Conservation (phyloP, 2,888 invertebrate species). For the Cataglyphis rosenhaueri region DNA sequence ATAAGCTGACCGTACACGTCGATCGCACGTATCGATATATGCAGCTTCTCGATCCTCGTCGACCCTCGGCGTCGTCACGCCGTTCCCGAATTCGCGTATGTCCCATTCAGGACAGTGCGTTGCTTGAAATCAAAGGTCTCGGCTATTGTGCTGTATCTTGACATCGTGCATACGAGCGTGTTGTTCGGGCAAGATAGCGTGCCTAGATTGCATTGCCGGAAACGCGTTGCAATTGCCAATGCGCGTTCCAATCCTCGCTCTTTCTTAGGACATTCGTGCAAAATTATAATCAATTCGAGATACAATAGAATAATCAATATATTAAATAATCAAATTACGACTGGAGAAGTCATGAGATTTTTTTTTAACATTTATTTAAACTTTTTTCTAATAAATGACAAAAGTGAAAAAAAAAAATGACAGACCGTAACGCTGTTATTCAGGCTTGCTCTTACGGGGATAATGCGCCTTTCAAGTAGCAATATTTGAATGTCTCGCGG, state of each 20-base stretch:
- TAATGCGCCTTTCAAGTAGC: neutral
- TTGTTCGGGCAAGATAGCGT: constrained; percentile 30
- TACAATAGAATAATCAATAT: neutral
- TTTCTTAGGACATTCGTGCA: neutral
- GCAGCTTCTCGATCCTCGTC: constrained; percentile 53
- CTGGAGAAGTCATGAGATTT: too few species aligned
- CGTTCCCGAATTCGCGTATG: constrained; percentile 40
- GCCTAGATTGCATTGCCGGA: constrained; percentile 28
- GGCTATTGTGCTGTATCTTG: constrained; percentile 51
- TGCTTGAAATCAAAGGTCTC: constrained; percentile 58
- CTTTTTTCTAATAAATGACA: neutral
- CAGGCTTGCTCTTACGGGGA: neutral
- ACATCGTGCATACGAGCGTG: constrained; percentile 39
- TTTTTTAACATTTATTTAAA: neutral
- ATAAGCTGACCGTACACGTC: constrained; percentile 70
- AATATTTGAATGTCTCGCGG: neutral
- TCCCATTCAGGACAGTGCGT: constrained; percentile 44
- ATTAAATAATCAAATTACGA: neutral
- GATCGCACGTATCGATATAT: constrained; percentile 77
- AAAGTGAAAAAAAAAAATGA: neutral
- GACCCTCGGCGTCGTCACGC: constrained; percentile 22
- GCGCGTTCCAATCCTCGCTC: neutral
- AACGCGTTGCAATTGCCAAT: constrained; percentile 8
- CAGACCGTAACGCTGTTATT: neutral
- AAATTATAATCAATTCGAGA: neutral